phyloP scores from a whole-genome alignment of 1,140 invertebrate species.

The Colletes gigas region DNA sequence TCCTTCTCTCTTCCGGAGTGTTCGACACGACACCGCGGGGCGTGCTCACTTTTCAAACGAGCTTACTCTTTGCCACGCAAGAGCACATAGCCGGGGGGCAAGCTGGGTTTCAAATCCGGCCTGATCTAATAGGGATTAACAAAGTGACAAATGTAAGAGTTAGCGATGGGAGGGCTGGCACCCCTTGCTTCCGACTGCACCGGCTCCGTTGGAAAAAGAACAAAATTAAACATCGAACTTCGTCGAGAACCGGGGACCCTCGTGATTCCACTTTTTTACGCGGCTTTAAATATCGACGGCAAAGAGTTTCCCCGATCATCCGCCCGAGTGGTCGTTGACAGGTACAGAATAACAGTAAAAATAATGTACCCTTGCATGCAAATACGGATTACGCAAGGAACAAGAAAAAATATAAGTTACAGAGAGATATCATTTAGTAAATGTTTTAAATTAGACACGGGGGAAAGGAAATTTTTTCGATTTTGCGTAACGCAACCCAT shows the following conservation, averaged over 20 bases:
- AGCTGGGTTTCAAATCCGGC: constrained; percentile 67
- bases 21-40: constrained; percentile 63
- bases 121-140: constrained; percentile 76
- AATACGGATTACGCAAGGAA: no score
- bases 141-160: constrained; percentile 75
- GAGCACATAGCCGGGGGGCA: constrained; percentile 60
- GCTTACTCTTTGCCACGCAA: constrained; percentile 72
- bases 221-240: constrained; percentile 50
- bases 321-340: background rate
- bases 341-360: no score
- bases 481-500: no score
- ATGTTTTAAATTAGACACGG: no score
- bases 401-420: no score
- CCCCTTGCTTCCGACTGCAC: constrained; percentile 31
- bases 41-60: constrained; percentile 73
- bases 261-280: background rate
- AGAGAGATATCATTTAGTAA: no score
- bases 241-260: constrained; percentile 24
- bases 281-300: background rate
- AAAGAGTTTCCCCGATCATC: background rate
- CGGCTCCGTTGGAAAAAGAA: constrained; percentile 2
- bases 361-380: no score
- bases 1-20: constrained; percentile 57
- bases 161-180: constrained; percentile 59
- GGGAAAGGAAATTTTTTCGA: no score